Conservation (phyloP, 2,888 invertebrate genomes). For the Polyommatus icarus region DNA sequence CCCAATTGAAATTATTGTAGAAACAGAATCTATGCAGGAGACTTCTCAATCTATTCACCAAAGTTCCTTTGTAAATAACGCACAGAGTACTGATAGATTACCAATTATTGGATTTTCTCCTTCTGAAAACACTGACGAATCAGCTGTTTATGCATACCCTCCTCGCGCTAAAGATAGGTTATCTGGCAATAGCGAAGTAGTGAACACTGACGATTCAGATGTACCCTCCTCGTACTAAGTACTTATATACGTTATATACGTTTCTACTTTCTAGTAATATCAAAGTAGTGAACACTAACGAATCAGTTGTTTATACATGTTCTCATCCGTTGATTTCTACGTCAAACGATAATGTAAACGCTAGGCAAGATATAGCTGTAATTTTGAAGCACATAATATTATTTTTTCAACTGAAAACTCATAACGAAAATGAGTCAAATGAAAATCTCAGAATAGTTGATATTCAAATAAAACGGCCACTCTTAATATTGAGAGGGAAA, state of each 20-base stretch:
- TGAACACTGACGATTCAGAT: not conserved
- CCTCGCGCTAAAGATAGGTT: too few relatives aligned
- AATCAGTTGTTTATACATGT: not conserved
- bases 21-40: too few relatives aligned
- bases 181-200: too few relatives aligned
- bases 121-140: not conserved
- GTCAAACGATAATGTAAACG: not conserved
- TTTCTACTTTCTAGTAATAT: too few relatives aligned
- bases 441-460: not conserved
- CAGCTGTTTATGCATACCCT: too few relatives aligned
- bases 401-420: constrained; percentile 33
- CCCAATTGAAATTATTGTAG: too few relatives aligned
- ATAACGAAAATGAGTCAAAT: constrained; percentile 13
- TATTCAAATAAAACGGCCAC: not conserved
- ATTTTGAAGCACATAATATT: not conserved
- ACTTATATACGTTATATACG: too few relatives aligned
- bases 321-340: not conserved
- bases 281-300: too few relatives aligned
- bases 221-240: not conserved
- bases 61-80: too few relatives aligned
- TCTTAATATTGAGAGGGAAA: not conserved
- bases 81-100: too few relatives aligned
- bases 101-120: too few relatives aligned
- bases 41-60: too few relatives aligned
- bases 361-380: not conserved